Base-by-base conservation (phyloP, 2,888 invertebrate genomes). In the Eupsilia transversa region DNA sequence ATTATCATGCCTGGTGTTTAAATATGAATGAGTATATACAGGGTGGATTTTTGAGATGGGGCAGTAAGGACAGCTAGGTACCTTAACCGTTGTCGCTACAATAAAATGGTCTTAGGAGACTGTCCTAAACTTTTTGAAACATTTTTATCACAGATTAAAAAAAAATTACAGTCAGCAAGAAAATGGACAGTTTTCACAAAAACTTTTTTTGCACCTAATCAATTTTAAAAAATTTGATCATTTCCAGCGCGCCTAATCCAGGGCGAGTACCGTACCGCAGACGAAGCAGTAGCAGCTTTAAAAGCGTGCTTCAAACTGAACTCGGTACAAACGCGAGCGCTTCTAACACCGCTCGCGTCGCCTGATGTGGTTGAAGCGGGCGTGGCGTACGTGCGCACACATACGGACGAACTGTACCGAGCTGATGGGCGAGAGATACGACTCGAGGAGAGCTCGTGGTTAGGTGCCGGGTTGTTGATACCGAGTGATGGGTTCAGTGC, bases 401-500 rank as follows among this genome's bases (percentile, higher is more conserved):
- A 98, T 9, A 98, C 99, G 2, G 99, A 99, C 93, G 99, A 99
- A 91, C 96, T 99, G 84, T 98, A 98, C 14, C 97, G 98, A 54
- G 98, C 98, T 0, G 99, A 99, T 91, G 99, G 99, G 0, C 97
- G 99, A 23, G 98, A 99, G 93, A 97, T 99, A 78, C 97, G 98
- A 0, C 94, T 99, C 69, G 99, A 99, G 91, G 99, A 99, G 94
- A 99, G 99, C 92, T 98, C 98, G 46, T 98, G 98, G 88, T 97
- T 99, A 59, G 98, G 98, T 89, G 97, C 99, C 73, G 99, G 99
- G 1, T 97, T 99, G 86, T 96, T 99, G 65, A 97, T 99, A 74
- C 99, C 99, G 1, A 99, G 99, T 91, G 99, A 99, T 95, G 99
- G 99, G 33, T 99, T 99, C 96, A 99, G 99, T 91, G 99, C 99